phyloP scores from a whole-genome alignment of 2,888 invertebrate species.

The Callinectes sapidus region DNA sequence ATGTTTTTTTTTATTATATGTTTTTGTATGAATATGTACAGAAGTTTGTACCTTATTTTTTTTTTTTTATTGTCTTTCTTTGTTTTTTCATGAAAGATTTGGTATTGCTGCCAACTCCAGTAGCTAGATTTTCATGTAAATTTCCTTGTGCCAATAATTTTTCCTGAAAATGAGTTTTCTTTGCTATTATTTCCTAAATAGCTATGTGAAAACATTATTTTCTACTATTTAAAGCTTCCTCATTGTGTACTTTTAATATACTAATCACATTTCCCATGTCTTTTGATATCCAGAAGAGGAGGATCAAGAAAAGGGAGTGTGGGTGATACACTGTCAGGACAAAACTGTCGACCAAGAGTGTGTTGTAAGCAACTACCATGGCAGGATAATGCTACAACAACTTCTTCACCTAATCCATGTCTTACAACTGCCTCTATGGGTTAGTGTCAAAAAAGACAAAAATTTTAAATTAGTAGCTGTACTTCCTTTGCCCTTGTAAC shows the following conservation, averaged over 20 bases:
- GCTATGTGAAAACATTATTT: no score
- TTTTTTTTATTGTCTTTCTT: no score
- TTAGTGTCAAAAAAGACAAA: constrained; percentile 14
- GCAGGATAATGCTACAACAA: constrained; percentile 26
- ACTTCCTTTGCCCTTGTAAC: not conserved
- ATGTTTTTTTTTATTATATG: no score
- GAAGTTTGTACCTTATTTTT: no score
- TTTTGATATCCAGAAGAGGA: constrained; percentile 27
- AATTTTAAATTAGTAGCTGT: not conserved
- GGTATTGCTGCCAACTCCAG: no score
- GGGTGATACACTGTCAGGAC: constrained; percentile 64
- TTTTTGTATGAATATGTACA: no score
- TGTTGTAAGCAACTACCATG: constrained; percentile 55
- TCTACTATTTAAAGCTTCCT: no score
- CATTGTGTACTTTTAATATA: not conserved
- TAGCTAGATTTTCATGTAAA: no score
- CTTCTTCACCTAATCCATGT: constrained; percentile 46
- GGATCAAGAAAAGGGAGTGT: constrained; percentile 47
- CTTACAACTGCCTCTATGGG: constrained; percentile 61
- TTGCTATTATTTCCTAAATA: no score
- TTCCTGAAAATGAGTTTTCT: no score
- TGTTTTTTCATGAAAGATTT: no score
- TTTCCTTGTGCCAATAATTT: no score
- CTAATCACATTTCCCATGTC: not conserved
- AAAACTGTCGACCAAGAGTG: constrained; percentile 44